These are phyloP conservation scores for Protodeltote pygarga DNA, from an alignment of 2,888 invertebrate species.

Conservation along the genomic window DNA sequence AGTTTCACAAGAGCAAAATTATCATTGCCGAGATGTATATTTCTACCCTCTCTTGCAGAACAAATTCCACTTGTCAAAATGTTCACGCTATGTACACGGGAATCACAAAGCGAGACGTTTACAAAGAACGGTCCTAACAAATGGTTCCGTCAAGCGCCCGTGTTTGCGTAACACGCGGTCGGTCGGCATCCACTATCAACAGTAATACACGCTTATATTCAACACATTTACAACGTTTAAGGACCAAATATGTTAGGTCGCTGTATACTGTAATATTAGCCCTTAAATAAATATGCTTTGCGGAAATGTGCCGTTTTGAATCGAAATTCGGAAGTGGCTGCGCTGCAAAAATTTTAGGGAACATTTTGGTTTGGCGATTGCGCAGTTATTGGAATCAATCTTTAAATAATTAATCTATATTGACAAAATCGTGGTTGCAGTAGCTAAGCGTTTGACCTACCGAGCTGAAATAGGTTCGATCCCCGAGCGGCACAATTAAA, in stretches of 20 bases:
- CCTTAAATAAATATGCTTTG: too few relatives aligned
- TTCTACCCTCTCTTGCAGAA: constrained; percentile 70
- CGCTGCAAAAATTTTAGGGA: too few relatives aligned
- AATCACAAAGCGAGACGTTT: constrained; percentile 81
- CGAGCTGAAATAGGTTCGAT: too few relatives aligned
- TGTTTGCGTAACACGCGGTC: constrained; percentile 73
- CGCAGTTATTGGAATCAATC: too few relatives aligned
- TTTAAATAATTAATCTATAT: too few relatives aligned
- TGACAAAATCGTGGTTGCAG: too few relatives aligned
- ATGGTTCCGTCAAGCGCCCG: constrained; percentile 78
- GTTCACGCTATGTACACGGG: constrained; percentile 77
- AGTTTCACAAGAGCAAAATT: constrained; percentile 58
- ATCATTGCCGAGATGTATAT: constrained; percentile 62
- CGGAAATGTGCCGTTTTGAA: too few relatives aligned
- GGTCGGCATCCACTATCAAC: constrained; percentile 66
- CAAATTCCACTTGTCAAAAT: constrained; percentile 83
- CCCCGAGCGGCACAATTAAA: too few relatives aligned
- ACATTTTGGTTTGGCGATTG: too few relatives aligned
- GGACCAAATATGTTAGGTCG: constrained; percentile 23
- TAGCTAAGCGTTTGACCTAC: too few relatives aligned
- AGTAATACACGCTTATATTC: constrained; percentile 60
- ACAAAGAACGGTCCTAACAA: constrained; percentile 82
- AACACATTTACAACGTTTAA: constrained; percentile 46
- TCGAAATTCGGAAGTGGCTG: too few relatives aligned
- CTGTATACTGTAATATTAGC: too few relatives aligned